Base-by-base conservation (phyloP, 2,888 invertebrate species). In the Lordiphosa fenestrarum region DNA sequence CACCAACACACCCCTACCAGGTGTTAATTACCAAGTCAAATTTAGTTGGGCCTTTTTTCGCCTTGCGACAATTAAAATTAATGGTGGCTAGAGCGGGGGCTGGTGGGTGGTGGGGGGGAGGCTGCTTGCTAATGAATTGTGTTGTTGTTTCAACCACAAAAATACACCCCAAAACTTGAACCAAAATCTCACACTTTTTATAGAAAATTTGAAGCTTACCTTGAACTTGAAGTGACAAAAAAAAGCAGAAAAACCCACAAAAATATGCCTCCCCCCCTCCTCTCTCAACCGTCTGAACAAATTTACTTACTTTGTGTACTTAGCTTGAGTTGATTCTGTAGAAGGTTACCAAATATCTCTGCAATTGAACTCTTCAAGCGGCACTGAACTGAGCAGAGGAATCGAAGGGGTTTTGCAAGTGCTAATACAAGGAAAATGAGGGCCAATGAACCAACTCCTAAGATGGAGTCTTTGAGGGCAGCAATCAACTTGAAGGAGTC, bases 1-100 rank as follows among this genome's bases (percentile, higher is more conserved):
- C 19, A 19, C 19, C 19, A 19, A 3, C 30, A 13, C 15, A 13
- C 15, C 12, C 30, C 30, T 40, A 12, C 35, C 75, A 72, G 75
- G 73, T 76, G 77, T 73, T 84, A 76, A 77, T 77, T 84, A 64
- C 71, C 82, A 77, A 77, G 77, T 77, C 77, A 77, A 84, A 84
- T 76, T 66, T 44, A 33, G 42, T 42, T 49, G 39, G 33, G 40
- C 30, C 9, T 30, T 30, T 30, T 30, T 66, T 66, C 64, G 73
- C 63, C 74, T 75, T 76, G 64, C 73, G 63, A 72, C 81, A 83
- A 77, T 76, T 75, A 75, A 82, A 71, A 71, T 49, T 54, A 33
- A 57, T 53, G 25, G 37, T 15, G 15, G 15, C 15, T 15, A 15
- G 15, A 15, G 15, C 36, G 23, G 6, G 23, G 1, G 6, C 1